A percentile compares a stretch with the other conserved stretches of the same genome.
Evolutionary conservation across 2,888 invertebrate genomes (phyloP).

Genomic region (Capitulum mitella): DNA sequence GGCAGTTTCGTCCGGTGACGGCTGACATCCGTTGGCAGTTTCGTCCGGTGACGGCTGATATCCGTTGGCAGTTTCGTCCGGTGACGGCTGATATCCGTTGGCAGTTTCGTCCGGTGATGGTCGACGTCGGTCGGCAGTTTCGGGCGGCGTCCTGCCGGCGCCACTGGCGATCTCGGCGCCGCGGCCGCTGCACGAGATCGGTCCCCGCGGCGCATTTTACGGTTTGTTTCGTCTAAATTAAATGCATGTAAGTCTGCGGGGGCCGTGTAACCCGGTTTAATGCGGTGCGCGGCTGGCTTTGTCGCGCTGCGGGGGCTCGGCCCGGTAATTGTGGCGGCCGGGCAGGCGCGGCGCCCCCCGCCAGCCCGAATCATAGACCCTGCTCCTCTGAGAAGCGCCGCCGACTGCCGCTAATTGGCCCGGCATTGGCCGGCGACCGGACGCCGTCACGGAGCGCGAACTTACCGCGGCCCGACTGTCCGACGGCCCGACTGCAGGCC

Average conservation of each 20-base stretch:
- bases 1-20: no score
- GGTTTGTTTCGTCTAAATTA: conserved; percentile 24
- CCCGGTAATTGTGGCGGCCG: not conserved
- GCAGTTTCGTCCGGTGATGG: no score
- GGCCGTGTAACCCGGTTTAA: conserved; percentile 14
- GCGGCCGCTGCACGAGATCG: not conserved
- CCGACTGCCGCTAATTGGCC: not conserved
- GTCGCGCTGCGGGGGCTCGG: not conserved
- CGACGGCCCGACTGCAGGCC: no score
- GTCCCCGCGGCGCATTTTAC: conserved; percentile 15
- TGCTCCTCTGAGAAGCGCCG: not conserved
- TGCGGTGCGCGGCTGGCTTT: not conserved
- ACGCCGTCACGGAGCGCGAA: no score
- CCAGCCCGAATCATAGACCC: not conserved
- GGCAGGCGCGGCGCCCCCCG: conserved; percentile 15
- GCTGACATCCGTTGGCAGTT: no score
- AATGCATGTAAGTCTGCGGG: conserved; percentile 20
- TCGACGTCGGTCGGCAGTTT: no score
- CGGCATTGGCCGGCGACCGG: no score
- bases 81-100: no score
- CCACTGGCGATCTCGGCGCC: not conserved
- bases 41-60: no score
- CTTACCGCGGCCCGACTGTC: no score
- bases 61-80: no score
- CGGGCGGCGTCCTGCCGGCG: no score